A percentile compares a stretch with the other conserved stretches of the same genome.
Evolutionary conservation across 1,140 invertebrate genomes (phyloP).

Genomic region (Drosophila kanapiae): DNA sequence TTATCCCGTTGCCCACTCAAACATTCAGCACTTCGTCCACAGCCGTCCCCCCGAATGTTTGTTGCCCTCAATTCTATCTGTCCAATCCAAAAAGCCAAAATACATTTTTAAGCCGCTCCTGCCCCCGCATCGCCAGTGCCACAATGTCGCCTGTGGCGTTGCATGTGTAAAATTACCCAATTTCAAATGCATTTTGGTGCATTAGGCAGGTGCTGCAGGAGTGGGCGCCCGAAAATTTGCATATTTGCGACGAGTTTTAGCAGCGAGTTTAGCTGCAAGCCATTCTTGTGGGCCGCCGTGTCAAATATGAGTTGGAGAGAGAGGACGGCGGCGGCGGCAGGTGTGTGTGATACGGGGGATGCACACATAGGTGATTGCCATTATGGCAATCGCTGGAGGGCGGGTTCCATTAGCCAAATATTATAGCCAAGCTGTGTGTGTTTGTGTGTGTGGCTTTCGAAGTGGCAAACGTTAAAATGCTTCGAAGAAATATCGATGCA

Average conservation of each 20-base stretch:
- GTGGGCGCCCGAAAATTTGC: slow-evolving; percentile 57
- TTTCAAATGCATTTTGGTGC: slow-evolving; percentile 78
- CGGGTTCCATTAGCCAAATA: slow-evolving; percentile 71
- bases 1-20: slow-evolving; percentile 48
- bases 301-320: slow-evolving; percentile 35
- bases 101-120: slow-evolving; percentile 50
- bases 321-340: not conserved
- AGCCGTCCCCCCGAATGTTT: not conserved
- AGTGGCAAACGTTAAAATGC: slow-evolving; percentile 46
- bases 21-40: slow-evolving; percentile 13
- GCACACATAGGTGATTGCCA: slow-evolving; percentile 40
- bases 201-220: slow-evolving; percentile 46
- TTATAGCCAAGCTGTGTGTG: slow-evolving; percentile 29
- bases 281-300: slow-evolving; percentile 20
- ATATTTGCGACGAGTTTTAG: slow-evolving; percentile 59
- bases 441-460: slow-evolving; percentile 12
- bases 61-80: slow-evolving; percentile 61
- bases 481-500: slow-evolving; percentile 45
- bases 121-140: not conserved
- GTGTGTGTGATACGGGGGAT: slow-evolving; percentile 7
- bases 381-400: slow-evolving; percentile 38
- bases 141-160: slow-evolving; percentile 53
- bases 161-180: slow-evolving; percentile 79
- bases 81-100: slow-evolving; percentile 60
- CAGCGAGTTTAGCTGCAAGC: slow-evolving; percentile 16